Conservation (phyloP, 2,888 invertebrate genomes). For the Deilephila elpenor region DNA sequence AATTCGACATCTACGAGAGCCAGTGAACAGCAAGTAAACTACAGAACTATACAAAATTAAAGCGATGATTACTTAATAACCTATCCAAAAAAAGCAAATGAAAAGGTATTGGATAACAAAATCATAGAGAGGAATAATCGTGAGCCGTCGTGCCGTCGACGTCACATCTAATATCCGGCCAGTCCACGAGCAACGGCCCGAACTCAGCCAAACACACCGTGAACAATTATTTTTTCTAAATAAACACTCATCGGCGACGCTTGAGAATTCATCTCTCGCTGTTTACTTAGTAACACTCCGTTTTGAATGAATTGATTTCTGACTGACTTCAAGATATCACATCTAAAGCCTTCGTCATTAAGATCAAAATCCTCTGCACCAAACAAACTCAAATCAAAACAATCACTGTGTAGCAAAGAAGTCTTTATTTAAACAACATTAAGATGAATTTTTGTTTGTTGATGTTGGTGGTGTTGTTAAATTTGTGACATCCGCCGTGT, state of each 20-base stretch:
- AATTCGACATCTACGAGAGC: too few species aligned
- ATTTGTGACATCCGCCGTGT: constrained; percentile 63
- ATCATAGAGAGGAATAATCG: constrained; percentile 48
- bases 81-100: constrained; percentile 1
- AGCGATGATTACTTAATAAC: constrained; percentile 4
- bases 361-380: constrained; percentile 36
- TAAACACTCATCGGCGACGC: constrained; percentile 77
- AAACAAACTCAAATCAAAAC: constrained; percentile 33
- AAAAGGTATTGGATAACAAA: neutral
- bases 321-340: constrained; percentile 47
- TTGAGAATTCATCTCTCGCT: constrained; percentile 73
- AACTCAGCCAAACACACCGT: constrained; percentile 71
- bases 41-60: neutral
- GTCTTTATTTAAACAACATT: constrained; percentile 45
- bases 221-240: constrained; percentile 71
- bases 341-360: constrained; percentile 41
- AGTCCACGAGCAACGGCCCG: constrained; percentile 62
- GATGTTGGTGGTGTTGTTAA: constrained; percentile 39
- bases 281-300: constrained; percentile 82
- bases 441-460: constrained; percentile 50
- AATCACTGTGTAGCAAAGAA: constrained; percentile 47
- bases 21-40: neutral
- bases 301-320: constrained; percentile 76
- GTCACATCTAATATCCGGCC: constrained; percentile 44
- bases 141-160: constrained; percentile 64